Evolutionary conservation across 2,797 vertebrate genomes (phyloP).

Genomic region (Loris lydekkerianus): DNA sequence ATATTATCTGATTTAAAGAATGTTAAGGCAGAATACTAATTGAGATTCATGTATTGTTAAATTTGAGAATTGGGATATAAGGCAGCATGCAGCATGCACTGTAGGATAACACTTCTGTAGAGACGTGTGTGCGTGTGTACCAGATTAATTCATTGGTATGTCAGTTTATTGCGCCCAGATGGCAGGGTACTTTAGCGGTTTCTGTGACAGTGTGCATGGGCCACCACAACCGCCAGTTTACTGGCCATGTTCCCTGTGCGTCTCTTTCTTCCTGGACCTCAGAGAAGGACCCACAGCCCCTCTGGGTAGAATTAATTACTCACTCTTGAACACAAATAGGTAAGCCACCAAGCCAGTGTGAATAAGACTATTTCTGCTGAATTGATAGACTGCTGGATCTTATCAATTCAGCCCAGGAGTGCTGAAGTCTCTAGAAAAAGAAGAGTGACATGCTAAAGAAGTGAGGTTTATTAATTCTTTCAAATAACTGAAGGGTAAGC

Average conservation of each 20-base stretch:
- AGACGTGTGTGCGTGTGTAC: not conserved
- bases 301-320: accelerated
- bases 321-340: accelerated
- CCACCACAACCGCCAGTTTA: no score
- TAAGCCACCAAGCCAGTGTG: accelerated
- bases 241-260: accelerated
- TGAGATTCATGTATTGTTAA: not conserved
- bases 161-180: not conserved
- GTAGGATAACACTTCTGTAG: not conserved
- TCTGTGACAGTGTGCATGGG: not conserved
- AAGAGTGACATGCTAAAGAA: not conserved
- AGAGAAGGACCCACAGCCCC: not conserved
- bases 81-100: accelerated
- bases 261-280: not conserved
- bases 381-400: not conserved
- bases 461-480: not conserved
- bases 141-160: not conserved
- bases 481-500: not conserved
- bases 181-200: not conserved
- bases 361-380: not conserved
- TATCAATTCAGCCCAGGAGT: not conserved
- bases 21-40: not conserved
- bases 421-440: not conserved
- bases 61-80: not conserved
- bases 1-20: not conserved